Evolutionary conservation across 2,888 invertebrate genomes (phyloP).

Genomic region (Calameuta filiformis): DNA sequence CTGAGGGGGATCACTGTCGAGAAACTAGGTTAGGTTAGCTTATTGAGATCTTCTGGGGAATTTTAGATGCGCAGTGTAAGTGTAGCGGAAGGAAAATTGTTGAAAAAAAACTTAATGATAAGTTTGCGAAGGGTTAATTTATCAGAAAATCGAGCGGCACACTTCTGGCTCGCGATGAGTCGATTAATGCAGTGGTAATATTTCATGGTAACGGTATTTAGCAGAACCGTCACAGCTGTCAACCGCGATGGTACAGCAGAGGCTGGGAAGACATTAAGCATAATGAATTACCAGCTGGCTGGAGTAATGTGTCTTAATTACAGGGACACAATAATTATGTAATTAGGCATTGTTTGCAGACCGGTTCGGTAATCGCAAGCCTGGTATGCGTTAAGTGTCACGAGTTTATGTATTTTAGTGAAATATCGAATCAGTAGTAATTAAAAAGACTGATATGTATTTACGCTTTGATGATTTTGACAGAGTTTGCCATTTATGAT

Average conservation of each 20-base stretch:
- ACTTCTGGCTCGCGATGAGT: neutral
- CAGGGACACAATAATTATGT: slow-evolving; percentile 62
- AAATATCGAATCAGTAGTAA: neutral
- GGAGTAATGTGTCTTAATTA: slow-evolving; percentile 64
- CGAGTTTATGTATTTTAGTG: neutral
- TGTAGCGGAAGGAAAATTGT: neutral
- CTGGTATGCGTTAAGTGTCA: slow-evolving; percentile 1
- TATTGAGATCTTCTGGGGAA: neutral
- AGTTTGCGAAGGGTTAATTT: neutral
- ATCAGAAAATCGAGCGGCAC: neutral
- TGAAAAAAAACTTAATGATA: neutral
- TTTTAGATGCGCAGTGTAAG: neutral
- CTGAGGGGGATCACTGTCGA: neutral
- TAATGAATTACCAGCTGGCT: slow-evolving; percentile 61
- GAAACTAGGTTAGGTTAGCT: neutral
- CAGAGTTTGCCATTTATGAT: neutral
- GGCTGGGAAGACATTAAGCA: slow-evolving; percentile 61
- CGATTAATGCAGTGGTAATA: slow-evolving; percentile 35
- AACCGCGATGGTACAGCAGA: slow-evolving; percentile 56
- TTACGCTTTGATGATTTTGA: neutral
- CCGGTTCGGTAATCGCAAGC: slow-evolving; percentile 53
- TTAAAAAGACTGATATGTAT: neutral
- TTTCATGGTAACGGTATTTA: slow-evolving; percentile 59
- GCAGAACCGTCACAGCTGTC: slow-evolving; percentile 56
- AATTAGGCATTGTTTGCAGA: slow-evolving; percentile 63